These are phyloP conservation scores for Pteronotus mesoamericanus DNA, from an alignment of 2,797 vertebrate species.

Conservation along the genomic window DNA sequence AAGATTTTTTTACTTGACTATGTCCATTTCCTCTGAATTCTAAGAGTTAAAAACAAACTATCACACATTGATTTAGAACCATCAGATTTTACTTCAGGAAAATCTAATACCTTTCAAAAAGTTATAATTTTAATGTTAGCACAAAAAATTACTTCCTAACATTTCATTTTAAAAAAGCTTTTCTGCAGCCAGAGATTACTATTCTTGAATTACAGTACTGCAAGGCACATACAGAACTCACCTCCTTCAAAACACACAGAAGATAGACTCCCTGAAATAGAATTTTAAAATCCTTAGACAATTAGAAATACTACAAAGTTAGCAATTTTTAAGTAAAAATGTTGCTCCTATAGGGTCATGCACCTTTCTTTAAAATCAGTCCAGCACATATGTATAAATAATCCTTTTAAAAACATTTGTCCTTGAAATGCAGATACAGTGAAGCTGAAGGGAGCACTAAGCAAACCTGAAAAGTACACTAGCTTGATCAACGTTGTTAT, in stretches of 20 bases:
- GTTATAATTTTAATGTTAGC: conserved; percentile 75
- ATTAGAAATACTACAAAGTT: conserved; percentile 85
- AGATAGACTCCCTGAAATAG: conserved; percentile 85
- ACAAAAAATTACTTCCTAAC: conserved; percentile 72
- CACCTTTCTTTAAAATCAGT: conserved; percentile 77
- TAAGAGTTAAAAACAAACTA: conserved; percentile 65
- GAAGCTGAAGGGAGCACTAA: conserved; percentile 59
- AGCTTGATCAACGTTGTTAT: conserved; percentile 73
- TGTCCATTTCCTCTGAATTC: conserved; percentile 35
- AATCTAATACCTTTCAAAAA: conserved; percentile 76
- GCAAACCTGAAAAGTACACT: conserved; percentile 64
- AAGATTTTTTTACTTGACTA: conserved; percentile 29
- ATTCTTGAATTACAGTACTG: conserved; percentile 81
- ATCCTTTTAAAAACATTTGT: conserved; percentile 67
- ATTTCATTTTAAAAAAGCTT: conserved; percentile 71
- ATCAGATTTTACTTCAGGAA: conserved; percentile 77
- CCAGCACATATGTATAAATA: conserved; percentile 77
- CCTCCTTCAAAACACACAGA: conserved; percentile 79
- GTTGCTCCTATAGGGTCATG: conserved; percentile 78
- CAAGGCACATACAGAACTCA: conserved; percentile 87
- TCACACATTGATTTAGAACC: conserved; percentile 69
- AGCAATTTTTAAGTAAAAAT: conserved; percentile 80
- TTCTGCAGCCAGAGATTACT: conserved; percentile 76
- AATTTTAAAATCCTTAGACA: conserved; percentile 80
- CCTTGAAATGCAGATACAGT: conserved; percentile 74